These are phyloP conservation scores for Brachystomella parvula DNA, from an alignment of 1,140 invertebrate species.

Conservation along the genomic window DNA sequence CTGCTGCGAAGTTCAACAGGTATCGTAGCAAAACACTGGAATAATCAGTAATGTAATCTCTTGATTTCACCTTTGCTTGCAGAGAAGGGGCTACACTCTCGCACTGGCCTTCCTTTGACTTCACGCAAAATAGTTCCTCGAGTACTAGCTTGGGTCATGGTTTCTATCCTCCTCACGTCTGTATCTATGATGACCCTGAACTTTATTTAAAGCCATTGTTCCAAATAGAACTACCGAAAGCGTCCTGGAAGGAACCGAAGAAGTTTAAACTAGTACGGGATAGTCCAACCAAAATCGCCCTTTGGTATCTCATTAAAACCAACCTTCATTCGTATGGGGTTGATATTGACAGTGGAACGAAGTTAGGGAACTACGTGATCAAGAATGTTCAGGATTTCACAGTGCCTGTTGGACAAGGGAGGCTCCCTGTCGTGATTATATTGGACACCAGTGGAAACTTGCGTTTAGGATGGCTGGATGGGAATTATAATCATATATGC, in stretches of 20 bases:
- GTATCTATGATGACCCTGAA: slow-evolving; percentile 36
- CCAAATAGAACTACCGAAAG: slow-evolving; percentile 25
- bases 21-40: not conserved
- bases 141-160: slow-evolving; percentile 23
- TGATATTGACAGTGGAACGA: slow-evolving; percentile 23
- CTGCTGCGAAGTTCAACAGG: slow-evolving; percentile 16
- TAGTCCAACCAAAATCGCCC: slow-evolving; percentile 3
- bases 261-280: slow-evolving; percentile 17
- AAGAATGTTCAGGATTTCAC: slow-evolving; percentile 29
- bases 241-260: slow-evolving; percentile 25
- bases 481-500: slow-evolving; percentile 14
- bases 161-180: slow-evolving; percentile 36
- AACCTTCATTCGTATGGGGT: slow-evolving; percentile 26
- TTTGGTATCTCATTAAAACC: slow-evolving; percentile 29
- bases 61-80: not conserved
- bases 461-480: slow-evolving; percentile 32
- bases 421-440: slow-evolving; percentile 16
- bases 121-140: not conserved
- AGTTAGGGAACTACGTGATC: slow-evolving; percentile 19
- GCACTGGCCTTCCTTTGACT: slow-evolving; percentile 34
- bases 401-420: not conserved
- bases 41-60: not conserved
- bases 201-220: slow-evolving; percentile 23
- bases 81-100: slow-evolving; percentile 28
- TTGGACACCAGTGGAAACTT: slow-evolving; percentile 15